Percentiles rank a stretch among this genome's conserved stretches.
Conservation (phyloP, 2,888 invertebrate species). For the Coelopa pilipes region DNA sequence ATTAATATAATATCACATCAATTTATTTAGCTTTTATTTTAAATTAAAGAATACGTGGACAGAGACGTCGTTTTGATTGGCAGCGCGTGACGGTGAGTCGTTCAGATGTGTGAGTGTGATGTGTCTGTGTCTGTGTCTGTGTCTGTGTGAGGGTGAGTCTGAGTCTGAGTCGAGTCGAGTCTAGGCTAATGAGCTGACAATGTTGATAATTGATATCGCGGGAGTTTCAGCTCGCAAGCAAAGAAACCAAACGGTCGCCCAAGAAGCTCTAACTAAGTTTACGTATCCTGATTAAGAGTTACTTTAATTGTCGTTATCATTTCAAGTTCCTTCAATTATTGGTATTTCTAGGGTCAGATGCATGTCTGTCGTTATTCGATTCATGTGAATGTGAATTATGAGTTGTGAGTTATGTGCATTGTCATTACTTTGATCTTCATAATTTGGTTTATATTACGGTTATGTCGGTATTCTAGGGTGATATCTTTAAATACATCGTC, state of each 20-base stretch:
- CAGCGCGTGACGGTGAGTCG: conserved; percentile 16
- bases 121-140: too few relatives aligned
- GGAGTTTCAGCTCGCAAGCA: neutral
- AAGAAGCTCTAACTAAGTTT: neutral
- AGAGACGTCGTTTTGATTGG: conserved; percentile 14
- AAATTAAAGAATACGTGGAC: too few relatives aligned
- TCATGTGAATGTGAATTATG: neutral
- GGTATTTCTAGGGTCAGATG: neutral
- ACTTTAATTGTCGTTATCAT: neutral
- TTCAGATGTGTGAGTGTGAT: conserved; percentile 5
- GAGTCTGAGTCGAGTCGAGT: too few relatives aligned
- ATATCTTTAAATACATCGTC: too few relatives aligned
- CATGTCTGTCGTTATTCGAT: too few relatives aligned
- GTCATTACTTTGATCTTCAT: neutral
- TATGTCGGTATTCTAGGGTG: too few relatives aligned
- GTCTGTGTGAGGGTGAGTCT: neutral
- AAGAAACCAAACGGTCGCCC: neutral
- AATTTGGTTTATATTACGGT: too few relatives aligned
- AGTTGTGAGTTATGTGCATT: neutral
- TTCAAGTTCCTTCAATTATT: neutral
- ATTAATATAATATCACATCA: conserved; percentile 52
- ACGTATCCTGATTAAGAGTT: neutral
- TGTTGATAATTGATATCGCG: conserved; percentile 18
- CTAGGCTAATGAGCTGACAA: neutral
- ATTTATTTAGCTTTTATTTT: conserved; percentile 34